phyloP scores from a whole-genome alignment of 2,797 vertebrate genomes.

The Tokudaia muenninki region DNA sequence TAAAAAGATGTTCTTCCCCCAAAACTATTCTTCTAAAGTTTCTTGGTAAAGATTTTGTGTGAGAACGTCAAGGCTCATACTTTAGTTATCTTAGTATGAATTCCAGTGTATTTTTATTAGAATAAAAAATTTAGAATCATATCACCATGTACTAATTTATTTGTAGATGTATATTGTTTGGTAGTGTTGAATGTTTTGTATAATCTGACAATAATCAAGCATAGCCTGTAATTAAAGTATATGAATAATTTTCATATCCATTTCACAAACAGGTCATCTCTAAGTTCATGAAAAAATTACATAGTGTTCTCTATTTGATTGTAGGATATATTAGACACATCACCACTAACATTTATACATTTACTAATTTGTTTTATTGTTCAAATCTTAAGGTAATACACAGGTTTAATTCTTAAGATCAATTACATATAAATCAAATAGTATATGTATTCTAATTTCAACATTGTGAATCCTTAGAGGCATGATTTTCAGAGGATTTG shows the following conservation, averaged over 20 bases:
- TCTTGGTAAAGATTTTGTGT: background rate
- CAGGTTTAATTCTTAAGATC: background rate
- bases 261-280: background rate
- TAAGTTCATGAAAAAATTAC: background rate
- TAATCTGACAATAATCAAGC: background rate
- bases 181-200: background rate
- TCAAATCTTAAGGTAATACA: background rate
- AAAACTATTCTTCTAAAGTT: background rate
- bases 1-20: background rate
- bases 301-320: background rate
- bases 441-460: background rate
- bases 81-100: background rate
- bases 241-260: background rate
- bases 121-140: background rate
- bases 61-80: background rate
- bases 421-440: background rate
- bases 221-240: background rate
- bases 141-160: background rate
- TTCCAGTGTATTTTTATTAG: background rate
- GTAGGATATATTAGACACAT: background rate
- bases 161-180: background rate
- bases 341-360: background rate
- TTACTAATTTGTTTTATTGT: background rate
- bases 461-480: background rate
- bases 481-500: background rate